These are phyloP conservation scores for Oegoconia quadripuncta DNA, from an alignment of 2,888 invertebrate genomes.

Conservation along the genomic window DNA sequence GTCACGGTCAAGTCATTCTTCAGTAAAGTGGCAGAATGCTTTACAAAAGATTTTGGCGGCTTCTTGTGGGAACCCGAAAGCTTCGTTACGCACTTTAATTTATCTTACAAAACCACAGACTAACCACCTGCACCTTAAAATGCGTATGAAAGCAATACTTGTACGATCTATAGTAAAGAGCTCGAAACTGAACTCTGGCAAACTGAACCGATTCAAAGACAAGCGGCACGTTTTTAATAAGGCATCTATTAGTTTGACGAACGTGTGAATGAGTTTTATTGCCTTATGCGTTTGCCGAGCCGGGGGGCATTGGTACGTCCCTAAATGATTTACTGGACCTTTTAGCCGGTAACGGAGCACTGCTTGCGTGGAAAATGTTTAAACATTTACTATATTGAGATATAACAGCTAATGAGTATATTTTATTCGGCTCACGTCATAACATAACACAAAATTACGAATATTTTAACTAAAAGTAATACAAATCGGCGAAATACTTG, in stretches of 20 bases:
- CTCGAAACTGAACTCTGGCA: constrained; percentile 36
- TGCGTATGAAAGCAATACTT: constrained; percentile 12
- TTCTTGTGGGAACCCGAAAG: no score
- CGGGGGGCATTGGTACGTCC: constrained; percentile 62
- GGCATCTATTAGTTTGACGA: constrained; percentile 70
- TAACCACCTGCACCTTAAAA: constrained; percentile 13
- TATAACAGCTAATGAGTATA: constrained; percentile 5
- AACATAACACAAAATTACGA: no score
- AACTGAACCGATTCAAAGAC: constrained; percentile 49
- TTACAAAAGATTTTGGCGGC: no score
- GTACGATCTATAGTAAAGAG: constrained; percentile 31
- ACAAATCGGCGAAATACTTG: no score
- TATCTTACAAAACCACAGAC: background rate
- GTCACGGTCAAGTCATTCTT: no score
- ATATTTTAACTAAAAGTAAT: no score
- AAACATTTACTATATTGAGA: constrained; percentile 4
- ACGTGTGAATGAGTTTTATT: constrained; percentile 76
- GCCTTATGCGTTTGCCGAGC: constrained; percentile 61
- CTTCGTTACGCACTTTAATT: no score
- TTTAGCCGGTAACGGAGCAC: constrained; percentile 21
- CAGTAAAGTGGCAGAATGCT: no score
- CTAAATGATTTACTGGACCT: constrained; percentile 60
- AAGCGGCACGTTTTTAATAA: constrained; percentile 68
- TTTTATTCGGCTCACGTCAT: no score
- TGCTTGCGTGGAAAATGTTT: constrained; percentile 3